These are phyloP conservation scores for Platygyra sinensis DNA, from an alignment of 64 coral and sea anemone species.

Conservation along the genomic window DNA sequence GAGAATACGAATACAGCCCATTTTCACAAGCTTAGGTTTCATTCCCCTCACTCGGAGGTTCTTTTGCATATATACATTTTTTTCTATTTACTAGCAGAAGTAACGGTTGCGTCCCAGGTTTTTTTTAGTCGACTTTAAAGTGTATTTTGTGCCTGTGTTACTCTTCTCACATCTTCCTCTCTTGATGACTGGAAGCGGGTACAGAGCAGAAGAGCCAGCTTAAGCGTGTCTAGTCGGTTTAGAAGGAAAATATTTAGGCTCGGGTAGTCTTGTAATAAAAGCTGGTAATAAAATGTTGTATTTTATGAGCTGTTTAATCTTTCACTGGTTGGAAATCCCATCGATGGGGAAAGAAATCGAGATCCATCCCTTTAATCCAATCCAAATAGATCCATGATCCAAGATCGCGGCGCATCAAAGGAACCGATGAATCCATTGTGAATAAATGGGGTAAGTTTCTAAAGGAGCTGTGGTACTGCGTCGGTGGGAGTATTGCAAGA, in stretches of 20 bases:
- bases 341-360: too few species aligned
- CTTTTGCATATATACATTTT: not conserved
- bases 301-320: not conserved
- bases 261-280: slow-evolving; percentile 22
- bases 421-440: too few species aligned
- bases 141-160: not conserved
- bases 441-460: too few species aligned
- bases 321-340: not conserved
- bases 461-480: too few species aligned
- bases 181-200: slow-evolving; percentile 18
- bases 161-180: slow-evolving; percentile 9
- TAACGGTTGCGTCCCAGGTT: not conserved
- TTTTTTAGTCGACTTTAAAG: not conserved
- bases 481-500: too few species aligned
- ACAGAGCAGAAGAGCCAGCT: slow-evolving; percentile 21
- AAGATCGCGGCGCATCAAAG: too few species aligned
- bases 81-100: not conserved
- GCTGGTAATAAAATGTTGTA: slow-evolving; percentile 36
- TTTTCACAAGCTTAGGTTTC: too few species aligned
- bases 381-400: too few species aligned
- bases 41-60: too few species aligned
- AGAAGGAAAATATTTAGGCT: not conserved
- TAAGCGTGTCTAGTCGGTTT: not conserved
- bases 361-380: too few species aligned
- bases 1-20: too few species aligned